Evolutionary conservation across 2,888 invertebrate genomes (phyloP), one percentile per base, ranked within the genome.

Genomic region (Drosophila peninsularis): DNA sequence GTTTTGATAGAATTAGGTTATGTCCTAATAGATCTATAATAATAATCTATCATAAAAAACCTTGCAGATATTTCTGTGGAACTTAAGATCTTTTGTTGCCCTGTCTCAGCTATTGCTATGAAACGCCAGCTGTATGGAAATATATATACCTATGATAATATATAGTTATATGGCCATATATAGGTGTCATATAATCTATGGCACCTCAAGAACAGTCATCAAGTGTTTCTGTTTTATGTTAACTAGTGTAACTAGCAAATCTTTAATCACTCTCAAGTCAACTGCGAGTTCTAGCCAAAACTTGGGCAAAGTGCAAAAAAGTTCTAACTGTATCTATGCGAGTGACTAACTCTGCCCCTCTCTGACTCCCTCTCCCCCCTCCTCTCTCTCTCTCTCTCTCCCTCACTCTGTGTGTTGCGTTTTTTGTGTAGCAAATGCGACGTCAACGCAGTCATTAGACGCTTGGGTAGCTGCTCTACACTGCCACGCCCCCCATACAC

Each of bases 361-460:
- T 7, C 30, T 13, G 3, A 5, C 30, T 3, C 19, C 5, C 32
- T 13, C 32, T n/a, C n/a, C n/a, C n/a, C n/a, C n/a, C n/a, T n/a
- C n/a, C n/a, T n/a, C n/a, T n/a, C n/a, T n/a, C n/a, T n/a, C 49
- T 49, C 19, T 7, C 30, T 13, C 5, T 5, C 30, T 3, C 19
- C 5, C 32, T 13, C 32, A 10, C 50, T 0, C 36, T 52, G 10
- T 37, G 37, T 64, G 58, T 53, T 71, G 67, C 63, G 62, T 75
- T 75, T 75, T 71, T 87, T 74, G 82, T 65, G 60, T 44, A 62
- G 82, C 78, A 88, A 82, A 82, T 88, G 82, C 72, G 69, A 67
- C 85, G 82, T 83, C 88, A 83, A 81, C 82, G 82, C 63, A 87
- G 89, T 87, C 89, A 83, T 83, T 83, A 87, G 82, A 64, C 67